phyloP scores from a whole-genome alignment of 1,140 invertebrate genomes.

The Telenomus remus region DNA sequence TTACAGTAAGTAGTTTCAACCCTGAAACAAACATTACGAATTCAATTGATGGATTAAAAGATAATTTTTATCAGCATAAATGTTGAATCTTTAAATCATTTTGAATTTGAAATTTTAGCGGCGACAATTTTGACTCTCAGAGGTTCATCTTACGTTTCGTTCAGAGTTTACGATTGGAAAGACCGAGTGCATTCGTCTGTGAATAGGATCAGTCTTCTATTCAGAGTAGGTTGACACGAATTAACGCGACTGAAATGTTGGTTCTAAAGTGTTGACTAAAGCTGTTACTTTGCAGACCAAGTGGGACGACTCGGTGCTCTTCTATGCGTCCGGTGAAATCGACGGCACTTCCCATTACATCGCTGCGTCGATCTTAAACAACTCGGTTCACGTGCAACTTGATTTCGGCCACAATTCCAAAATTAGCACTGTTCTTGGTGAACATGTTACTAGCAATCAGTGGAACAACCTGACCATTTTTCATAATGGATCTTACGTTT shows the following conservation, averaged over 20 bases:
- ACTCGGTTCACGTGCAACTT: slow-evolving; percentile 86
- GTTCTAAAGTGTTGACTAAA: not conserved
- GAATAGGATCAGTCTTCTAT: slow-evolving; percentile 90
- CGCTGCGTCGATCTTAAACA: slow-evolving; percentile 86
- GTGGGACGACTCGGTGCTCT: slow-evolving; percentile 90
- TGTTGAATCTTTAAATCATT: too few species aligned
- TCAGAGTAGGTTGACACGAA: slow-evolving; percentile 80
- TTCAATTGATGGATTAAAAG: too few species aligned
- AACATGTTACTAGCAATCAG: slow-evolving; percentile 82
- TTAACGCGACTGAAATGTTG: slow-evolving; percentile 1
- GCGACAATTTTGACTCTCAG: slow-evolving; percentile 89
- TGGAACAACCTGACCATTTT: slow-evolving; percentile 94
- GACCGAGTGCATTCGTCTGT: slow-evolving; percentile 91
- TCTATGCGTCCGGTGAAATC: slow-evolving; percentile 91
- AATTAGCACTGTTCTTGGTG: slow-evolving; percentile 81
- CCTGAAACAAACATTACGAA: too few species aligned
- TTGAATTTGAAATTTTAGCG: too few species aligned
- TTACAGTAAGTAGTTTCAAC: slow-evolving; percentile 81
- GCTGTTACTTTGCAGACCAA: slow-evolving; percentile 78
- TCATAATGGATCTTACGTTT: slow-evolving; percentile 83
- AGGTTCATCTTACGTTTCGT: slow-evolving; percentile 94
- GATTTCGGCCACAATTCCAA: slow-evolving; percentile 87
- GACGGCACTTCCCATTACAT: slow-evolving; percentile 87
- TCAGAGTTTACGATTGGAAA: slow-evolving; percentile 94
- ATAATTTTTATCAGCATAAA: too few species aligned